These are phyloP conservation scores for Phrynocephalus versicolor DNA, from an alignment of 2,113 vertebrate species.

Conservation along the genomic window DNA sequence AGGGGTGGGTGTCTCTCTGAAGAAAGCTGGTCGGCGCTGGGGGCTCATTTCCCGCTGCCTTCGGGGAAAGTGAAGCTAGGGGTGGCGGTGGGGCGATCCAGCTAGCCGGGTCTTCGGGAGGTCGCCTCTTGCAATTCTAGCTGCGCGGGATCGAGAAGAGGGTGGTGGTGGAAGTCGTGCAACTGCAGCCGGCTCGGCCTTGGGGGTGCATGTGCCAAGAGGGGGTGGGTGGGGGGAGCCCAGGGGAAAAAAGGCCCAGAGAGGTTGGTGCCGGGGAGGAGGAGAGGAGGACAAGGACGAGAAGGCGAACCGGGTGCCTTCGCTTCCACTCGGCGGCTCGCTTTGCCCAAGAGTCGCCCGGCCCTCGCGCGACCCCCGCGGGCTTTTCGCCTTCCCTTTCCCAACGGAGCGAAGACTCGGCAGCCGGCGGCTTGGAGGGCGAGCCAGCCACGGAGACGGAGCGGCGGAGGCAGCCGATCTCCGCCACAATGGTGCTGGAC, in stretches of 20 bases:
- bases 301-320: not conserved
- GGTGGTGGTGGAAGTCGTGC: conserved; percentile 64
- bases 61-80: not conserved
- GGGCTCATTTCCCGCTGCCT: conserved; percentile 40
- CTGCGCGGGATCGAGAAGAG: conserved; percentile 67
- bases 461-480: conserved; percentile 76
- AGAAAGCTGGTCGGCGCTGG: conserved; percentile 54
- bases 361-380: not conserved
- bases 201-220: not conserved
- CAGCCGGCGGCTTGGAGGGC: conserved; percentile 76
- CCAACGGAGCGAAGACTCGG: conserved; percentile 18
- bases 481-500: conserved; percentile 91
- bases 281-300: too few species aligned
- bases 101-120: conserved; percentile 12
- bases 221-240: conserved; percentile 1
- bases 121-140: conserved; percentile 58
- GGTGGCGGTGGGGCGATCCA: conserved; percentile 55
- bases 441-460: conserved; percentile 73
- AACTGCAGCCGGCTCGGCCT: conserved; percentile 43
- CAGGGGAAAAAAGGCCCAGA: not conserved
- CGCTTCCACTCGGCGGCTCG: not conserved
- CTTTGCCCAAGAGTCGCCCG: not conserved
- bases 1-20: conserved; percentile 8
- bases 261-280: not conserved
- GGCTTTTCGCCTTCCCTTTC: not conserved